Evolutionary conservation across 2,113 vertebrate species (phyloP).

Genomic region (Herpailurus yagouaroundi): DNA sequence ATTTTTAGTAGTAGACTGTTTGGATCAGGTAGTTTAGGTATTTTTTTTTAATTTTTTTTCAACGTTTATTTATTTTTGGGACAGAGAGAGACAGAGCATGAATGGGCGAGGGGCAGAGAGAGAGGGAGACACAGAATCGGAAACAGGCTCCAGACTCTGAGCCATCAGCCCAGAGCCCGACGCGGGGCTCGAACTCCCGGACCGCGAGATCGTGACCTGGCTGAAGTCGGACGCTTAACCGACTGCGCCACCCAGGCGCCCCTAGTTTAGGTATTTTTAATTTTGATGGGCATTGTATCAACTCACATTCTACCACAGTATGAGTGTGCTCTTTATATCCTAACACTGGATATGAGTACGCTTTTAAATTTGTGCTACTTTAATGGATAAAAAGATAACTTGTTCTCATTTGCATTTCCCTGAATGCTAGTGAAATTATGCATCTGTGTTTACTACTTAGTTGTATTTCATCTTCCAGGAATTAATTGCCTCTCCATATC

Average conservation of each 20-base stretch:
- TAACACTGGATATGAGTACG: not conserved
- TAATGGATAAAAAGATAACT: not conserved
- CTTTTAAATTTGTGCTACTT: slow-evolving; percentile 3
- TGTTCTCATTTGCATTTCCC: not conserved
- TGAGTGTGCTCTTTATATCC: not conserved
- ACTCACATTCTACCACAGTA: not conserved
- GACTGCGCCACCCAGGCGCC: too few relatives aligned
- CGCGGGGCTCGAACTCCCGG: too few relatives aligned
- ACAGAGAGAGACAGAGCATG: too few relatives aligned
- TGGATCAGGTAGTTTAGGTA: not conserved
- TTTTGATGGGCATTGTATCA: not conserved
- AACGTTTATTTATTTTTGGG: too few relatives aligned
- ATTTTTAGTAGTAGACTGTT: not conserved
- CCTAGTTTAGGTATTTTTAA: not conserved
- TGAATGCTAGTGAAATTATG: not conserved
- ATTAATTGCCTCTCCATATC: not conserved
- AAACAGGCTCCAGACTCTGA: too few relatives aligned
- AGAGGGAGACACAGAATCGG: too few relatives aligned
- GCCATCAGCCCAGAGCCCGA: too few relatives aligned
- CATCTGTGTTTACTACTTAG: not conserved
- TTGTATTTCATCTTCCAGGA: not conserved
- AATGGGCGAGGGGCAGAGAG: too few relatives aligned
- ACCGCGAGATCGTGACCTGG: too few relatives aligned
- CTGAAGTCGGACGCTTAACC: too few relatives aligned
- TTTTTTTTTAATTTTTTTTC: too few relatives aligned